Conservation (phyloP, 2,888 invertebrate species). For the Chymomyza caudatula region DNA sequence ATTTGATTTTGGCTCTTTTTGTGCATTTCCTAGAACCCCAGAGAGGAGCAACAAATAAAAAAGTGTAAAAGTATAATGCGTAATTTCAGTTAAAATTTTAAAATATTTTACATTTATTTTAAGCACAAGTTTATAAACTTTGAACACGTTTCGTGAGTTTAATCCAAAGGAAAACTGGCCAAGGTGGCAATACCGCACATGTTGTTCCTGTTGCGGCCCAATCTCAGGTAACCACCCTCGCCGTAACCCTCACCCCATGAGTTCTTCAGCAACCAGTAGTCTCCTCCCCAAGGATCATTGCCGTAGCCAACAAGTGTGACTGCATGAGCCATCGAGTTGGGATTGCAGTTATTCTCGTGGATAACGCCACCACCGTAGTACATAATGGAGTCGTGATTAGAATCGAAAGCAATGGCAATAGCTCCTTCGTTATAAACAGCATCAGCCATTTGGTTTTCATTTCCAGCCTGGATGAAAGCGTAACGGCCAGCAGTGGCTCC, state of each 20-base stretch:
- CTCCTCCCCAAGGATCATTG: slow-evolving; percentile 77
- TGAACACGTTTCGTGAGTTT: background rate
- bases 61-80: too few relatives aligned
- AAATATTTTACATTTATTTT: too few relatives aligned
- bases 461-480: background rate
- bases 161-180: background rate
- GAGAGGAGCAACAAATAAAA: too few relatives aligned
- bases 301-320: slow-evolving; percentile 76
- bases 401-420: background rate
- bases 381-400: background rate
- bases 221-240: slow-evolving; percentile 93
- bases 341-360: background rate
- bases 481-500: background rate
- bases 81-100: too few relatives aligned
- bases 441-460: background rate
- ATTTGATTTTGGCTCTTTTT: too few relatives aligned
- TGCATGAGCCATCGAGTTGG: background rate
- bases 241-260: slow-evolving; percentile 98
- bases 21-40: too few relatives aligned
- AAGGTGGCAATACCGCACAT: background rate
- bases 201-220: slow-evolving; percentile 80
- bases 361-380: slow-evolving; percentile 4
- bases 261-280: slow-evolving; percentile 94
- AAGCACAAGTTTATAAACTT: too few relatives aligned
- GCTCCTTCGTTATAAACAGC: background rate